These are phyloP conservation scores for Periophthalmus magnuspinnatus DNA, from an alignment of 2,797 vertebrate species.

Conservation along the genomic window DNA sequence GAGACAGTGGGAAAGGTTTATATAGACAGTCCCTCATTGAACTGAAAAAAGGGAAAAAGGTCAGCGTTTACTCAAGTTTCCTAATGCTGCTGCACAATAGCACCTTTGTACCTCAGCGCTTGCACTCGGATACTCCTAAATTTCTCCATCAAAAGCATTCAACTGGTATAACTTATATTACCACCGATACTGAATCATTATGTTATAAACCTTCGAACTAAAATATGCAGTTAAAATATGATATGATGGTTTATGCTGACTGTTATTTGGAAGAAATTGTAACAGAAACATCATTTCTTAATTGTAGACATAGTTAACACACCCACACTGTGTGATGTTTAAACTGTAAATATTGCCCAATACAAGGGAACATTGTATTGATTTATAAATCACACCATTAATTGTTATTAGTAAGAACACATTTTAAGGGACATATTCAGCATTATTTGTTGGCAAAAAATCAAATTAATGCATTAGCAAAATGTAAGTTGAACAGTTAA, in stretches of 20 bases:
- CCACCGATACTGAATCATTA: neutral
- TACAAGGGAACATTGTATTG: constrained; percentile 33
- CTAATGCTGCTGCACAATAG: constrained; percentile 34
- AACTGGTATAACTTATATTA: neutral
- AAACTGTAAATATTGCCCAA: constrained; percentile 64
- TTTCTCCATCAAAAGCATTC: constrained; percentile 1
- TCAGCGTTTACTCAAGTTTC: constrained; percentile 62
- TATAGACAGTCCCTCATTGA: constrained; percentile 56
- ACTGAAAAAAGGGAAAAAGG: constrained; percentile 10
- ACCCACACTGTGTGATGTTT: constrained; percentile 26
- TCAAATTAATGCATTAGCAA: too few relatives aligned
- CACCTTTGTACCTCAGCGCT: constrained; percentile 4
- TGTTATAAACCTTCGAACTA: neutral
- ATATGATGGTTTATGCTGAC: neutral
- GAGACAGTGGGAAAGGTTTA: constrained; percentile 35
- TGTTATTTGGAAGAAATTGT: neutral
- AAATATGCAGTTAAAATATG: neutral
- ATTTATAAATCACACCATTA: constrained; percentile 22
- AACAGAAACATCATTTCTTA: neutral
- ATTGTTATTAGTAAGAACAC: neutral
- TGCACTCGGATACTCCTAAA: neutral
- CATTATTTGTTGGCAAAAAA: too few relatives aligned
- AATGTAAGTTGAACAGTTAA: too few relatives aligned
- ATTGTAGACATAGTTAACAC: neutral
- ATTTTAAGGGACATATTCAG: neutral